phyloP scores from a whole-genome alignment of 2,113 vertebrate species.

The Phasianus colchicus region DNA sequence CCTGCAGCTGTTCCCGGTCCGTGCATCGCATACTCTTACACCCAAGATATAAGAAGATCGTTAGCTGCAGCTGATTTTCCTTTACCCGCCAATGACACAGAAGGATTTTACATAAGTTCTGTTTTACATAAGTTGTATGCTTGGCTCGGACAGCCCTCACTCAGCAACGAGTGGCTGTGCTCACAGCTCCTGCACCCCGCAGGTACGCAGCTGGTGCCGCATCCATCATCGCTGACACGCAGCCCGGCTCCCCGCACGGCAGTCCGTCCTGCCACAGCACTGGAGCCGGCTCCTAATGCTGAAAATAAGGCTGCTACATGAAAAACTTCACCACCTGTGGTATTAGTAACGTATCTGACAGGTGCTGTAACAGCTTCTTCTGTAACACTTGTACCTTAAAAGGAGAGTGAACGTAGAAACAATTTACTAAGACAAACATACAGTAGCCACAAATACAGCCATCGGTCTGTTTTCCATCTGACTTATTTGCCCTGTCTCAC shows the following conservation, averaged over 20 bases:
- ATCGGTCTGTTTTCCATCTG: background rate
- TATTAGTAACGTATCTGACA: background rate
- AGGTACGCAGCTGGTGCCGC: background rate
- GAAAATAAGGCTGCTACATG: background rate
- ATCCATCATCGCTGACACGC: background rate
- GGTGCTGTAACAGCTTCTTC: background rate
- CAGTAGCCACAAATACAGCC: background rate
- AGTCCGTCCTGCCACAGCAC: background rate
- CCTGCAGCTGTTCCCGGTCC: background rate
- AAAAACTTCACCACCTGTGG: background rate
- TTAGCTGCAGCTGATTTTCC: background rate
- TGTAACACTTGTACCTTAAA: constrained; percentile 1
- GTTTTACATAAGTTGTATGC: too few species aligned
- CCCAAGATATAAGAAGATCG: background rate
- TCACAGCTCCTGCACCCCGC: background rate
- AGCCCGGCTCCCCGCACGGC: background rate
- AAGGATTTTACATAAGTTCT: background rate
- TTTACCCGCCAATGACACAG: background rate
- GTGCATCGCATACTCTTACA: background rate
- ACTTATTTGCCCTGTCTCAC: background rate
- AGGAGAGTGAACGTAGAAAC: background rate
- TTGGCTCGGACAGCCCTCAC: background rate
- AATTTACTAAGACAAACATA: constrained; percentile 11
- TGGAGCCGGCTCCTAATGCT: background rate
- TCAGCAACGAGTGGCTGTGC: background rate